Percentiles rank a stretch among this genome's conserved stretches.
These are phyloP conservation scores for Tiliacea citrago DNA, from an alignment of 2,888 invertebrate genomes.

Conservation along the genomic window DNA sequence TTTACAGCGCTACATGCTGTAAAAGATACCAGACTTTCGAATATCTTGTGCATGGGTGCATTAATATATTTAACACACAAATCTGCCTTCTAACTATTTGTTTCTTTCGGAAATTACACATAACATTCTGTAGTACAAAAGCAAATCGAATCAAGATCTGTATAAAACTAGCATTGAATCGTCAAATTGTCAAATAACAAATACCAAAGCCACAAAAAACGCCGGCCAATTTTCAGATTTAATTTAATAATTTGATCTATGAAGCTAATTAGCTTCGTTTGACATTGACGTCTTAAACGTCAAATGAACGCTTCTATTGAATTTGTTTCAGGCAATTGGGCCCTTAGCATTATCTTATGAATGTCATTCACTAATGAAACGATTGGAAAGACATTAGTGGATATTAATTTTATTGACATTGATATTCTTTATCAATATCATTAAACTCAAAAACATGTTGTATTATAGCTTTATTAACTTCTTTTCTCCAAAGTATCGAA, in stretches of 20 bases:
- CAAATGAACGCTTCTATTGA: constrained; percentile 10
- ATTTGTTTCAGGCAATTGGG: constrained; percentile 1
- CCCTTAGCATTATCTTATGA: constrained; percentile 5
- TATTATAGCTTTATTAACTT: not conserved
- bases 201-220: not conserved
- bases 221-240: not conserved
- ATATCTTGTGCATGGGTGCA: not conserved
- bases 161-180: not conserved
- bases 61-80: not conserved
- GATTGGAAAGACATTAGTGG: constrained; percentile 13
- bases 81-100: not conserved
- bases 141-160: not conserved
- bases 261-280: not conserved
- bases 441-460: no score
- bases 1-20: no score
- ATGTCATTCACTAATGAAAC: constrained; percentile 16
- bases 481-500: not conserved
- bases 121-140: not conserved
- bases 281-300: constrained; percentile 25
- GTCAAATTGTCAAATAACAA: not conserved
- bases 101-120: not conserved
- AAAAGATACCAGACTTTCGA: not conserved
- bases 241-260: not conserved
- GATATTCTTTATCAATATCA: not conserved
- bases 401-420: not conserved